Percentiles rank a stretch among this genome's conserved stretches.
These are phyloP conservation scores for Tapera naevia DNA, from an alignment of 2,797 vertebrate genomes.

Conservation along the genomic window DNA sequence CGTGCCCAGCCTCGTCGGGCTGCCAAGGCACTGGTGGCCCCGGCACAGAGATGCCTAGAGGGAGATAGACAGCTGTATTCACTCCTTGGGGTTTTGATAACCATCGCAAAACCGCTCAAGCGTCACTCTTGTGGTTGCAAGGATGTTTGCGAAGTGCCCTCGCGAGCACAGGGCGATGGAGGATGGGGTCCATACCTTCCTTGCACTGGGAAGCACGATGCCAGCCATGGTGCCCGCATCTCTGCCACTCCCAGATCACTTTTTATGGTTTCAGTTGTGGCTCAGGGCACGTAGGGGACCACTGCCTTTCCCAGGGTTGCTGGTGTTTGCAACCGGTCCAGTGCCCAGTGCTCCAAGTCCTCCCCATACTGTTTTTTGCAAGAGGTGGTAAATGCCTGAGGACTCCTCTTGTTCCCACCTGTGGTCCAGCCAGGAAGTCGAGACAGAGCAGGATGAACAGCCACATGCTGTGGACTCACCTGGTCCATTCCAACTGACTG, in stretches of 20 bases:
- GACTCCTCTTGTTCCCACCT: not conserved
- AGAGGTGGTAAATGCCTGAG: rapidly evolving
- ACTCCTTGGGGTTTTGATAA: slow-evolving; percentile 62
- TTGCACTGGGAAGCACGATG: rapidly evolving
- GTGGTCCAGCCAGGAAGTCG: rapidly evolving
- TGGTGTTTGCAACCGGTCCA: not conserved
- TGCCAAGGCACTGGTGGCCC: not conserved
- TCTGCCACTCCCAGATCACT: rapidly evolving
- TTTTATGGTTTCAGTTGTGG: not conserved
- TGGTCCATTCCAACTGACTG: slow-evolving; percentile 83
- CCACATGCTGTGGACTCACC: slow-evolving; percentile 71
- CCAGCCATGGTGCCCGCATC: not conserved
- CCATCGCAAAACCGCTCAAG: not conserved
- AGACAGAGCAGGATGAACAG: rapidly evolving
- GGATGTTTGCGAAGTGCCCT: not conserved
- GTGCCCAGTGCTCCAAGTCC: not conserved
- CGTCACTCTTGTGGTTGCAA: slow-evolving; percentile 22
- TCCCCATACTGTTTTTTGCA: not conserved
- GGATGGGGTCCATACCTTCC: not conserved
- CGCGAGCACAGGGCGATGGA: rapidly evolving
- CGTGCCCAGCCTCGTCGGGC: not conserved
- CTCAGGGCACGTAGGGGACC: rapidly evolving
- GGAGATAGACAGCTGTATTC: not conserved
- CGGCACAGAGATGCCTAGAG: not conserved
- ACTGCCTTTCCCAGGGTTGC: not conserved